Conservation (phyloP, 2,888 invertebrate genomes). For the Ichneumon xanthorius region DNA sequence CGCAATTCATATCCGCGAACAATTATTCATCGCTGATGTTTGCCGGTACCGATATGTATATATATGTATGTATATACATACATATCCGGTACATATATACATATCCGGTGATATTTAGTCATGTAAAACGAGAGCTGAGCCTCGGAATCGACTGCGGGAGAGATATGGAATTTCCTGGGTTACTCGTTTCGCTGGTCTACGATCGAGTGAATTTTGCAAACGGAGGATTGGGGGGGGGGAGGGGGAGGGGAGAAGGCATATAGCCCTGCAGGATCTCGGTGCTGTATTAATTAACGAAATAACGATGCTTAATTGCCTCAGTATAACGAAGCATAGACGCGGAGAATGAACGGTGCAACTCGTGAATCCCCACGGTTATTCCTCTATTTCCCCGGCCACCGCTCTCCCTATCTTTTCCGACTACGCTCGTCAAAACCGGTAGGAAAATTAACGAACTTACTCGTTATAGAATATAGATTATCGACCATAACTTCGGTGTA, state of each 20-base stretch:
- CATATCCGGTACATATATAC: background rate
- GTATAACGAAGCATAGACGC: conserved; percentile 62
- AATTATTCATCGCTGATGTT: conserved; percentile 51
- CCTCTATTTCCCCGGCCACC: conserved; percentile 10
- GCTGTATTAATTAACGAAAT: conserved; percentile 65
- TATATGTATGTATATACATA: background rate
- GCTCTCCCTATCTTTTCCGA: conserved; percentile 1
- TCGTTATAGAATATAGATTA: conserved; percentile 66
- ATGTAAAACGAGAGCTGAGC: conserved; percentile 55
- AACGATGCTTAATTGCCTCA: conserved; percentile 67
- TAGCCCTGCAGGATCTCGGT: conserved; percentile 28
- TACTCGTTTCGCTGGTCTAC: conserved; percentile 55
- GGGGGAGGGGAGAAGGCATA: background rate
- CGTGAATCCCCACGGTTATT: conserved; percentile 15
- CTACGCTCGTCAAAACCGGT: conserved; percentile 41
- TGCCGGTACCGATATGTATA: conserved; percentile 15
- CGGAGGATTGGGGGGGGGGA: background rate
- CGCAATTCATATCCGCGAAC: conserved; percentile 26
- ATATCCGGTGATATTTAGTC: conserved; percentile 56
- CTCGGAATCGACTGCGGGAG: conserved; percentile 44
- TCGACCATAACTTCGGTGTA: conserved; percentile 34
- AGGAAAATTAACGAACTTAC: conserved; percentile 62
- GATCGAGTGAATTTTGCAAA: conserved; percentile 33
- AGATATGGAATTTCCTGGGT: conserved; percentile 51
- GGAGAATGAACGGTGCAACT: conserved; percentile 38